Evolutionary conservation across 2,797 vertebrate species (phyloP).

Genomic region (Xenopus petersii): DNA sequence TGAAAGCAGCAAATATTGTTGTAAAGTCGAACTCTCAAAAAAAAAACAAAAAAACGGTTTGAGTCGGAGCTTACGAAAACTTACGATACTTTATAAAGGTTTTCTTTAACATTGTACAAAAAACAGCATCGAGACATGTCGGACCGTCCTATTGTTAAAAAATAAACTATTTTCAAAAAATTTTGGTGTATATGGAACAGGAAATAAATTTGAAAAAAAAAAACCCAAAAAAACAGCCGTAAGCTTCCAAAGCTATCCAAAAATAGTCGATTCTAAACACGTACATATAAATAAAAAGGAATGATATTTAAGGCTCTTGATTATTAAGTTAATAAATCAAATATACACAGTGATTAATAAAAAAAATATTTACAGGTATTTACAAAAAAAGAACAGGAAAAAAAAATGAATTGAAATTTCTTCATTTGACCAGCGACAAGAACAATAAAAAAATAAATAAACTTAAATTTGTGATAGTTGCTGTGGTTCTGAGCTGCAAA

Average conservation of each 20-base stretch:
- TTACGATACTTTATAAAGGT: constrained; percentile 75
- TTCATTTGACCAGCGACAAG: constrained; percentile 96
- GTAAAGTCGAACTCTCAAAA: constrained; percentile 67
- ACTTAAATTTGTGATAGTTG: constrained; percentile 85
- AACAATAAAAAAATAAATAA: constrained; percentile 95
- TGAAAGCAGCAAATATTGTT: constrained; percentile 74
- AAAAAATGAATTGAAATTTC: constrained; percentile 95
- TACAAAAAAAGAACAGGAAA: constrained; percentile 69
- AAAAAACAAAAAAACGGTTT: constrained; percentile 63
- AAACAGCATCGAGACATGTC: constrained; percentile 68
- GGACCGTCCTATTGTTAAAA: constrained; percentile 75
- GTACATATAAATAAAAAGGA: constrained; percentile 99
- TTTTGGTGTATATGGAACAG: constrained; percentile 83
- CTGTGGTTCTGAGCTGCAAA: constrained; percentile 94
- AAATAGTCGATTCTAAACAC: constrained; percentile 94
- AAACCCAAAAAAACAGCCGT: constrained; percentile 69
- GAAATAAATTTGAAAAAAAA: constrained; percentile 67
- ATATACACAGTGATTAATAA: constrained; percentile 99
- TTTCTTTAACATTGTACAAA: constrained; percentile 70
- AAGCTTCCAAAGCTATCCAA: constrained; percentile 90
- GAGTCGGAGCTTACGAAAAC: constrained; percentile 74
- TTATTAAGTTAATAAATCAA: constrained; percentile 99
- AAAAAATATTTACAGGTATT: constrained; percentile 98
- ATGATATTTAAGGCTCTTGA: constrained; percentile 99
- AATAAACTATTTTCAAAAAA: constrained; percentile 66